These are phyloP conservation scores for Liasis olivaceus DNA, from an alignment of 2,797 vertebrate genomes.

Conservation along the genomic window DNA sequence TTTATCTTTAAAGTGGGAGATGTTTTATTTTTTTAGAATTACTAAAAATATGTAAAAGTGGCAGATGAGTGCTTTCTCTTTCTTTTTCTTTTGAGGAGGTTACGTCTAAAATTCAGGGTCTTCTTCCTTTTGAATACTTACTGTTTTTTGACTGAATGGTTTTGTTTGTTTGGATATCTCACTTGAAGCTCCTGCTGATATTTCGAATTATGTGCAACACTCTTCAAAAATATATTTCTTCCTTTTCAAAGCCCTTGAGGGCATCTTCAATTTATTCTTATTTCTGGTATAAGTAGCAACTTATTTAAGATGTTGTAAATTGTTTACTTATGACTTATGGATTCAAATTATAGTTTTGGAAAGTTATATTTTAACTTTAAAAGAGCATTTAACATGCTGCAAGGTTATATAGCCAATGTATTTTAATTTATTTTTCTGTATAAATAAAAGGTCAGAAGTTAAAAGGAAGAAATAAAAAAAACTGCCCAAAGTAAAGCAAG, in stretches of 20 bases:
- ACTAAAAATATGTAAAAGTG: not conserved
- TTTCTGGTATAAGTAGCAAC: conserved; percentile 37
- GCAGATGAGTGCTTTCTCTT: not conserved
- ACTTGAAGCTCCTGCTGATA: not conserved
- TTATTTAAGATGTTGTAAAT: conserved; percentile 14
- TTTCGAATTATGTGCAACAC: not conserved
- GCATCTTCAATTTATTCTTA: conserved; percentile 40
- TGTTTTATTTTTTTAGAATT: not conserved
- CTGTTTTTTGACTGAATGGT: not conserved
- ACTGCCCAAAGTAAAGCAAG: not conserved
- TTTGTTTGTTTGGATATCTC: not conserved
- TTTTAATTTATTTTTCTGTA: not conserved
- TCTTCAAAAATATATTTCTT: not conserved
- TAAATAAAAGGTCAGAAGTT: not conserved
- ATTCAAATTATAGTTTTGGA: conserved; percentile 39
- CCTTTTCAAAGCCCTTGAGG: not conserved
- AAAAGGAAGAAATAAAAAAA: not conserved
- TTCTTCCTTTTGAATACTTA: not conserved
- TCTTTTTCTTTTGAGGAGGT: not conserved
- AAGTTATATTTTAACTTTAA: conserved; percentile 10
- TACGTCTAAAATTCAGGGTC: not conserved
- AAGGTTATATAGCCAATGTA: not conserved
- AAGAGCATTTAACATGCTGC: not conserved
- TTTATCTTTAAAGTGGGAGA: not conserved
- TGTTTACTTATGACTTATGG: conserved; percentile 22